A percentile compares a stretch with the other conserved stretches of the same genome.
Evolutionary conservation across 2,888 invertebrate species (phyloP).

Genomic region (Coronaproctus castanopsis): DNA sequence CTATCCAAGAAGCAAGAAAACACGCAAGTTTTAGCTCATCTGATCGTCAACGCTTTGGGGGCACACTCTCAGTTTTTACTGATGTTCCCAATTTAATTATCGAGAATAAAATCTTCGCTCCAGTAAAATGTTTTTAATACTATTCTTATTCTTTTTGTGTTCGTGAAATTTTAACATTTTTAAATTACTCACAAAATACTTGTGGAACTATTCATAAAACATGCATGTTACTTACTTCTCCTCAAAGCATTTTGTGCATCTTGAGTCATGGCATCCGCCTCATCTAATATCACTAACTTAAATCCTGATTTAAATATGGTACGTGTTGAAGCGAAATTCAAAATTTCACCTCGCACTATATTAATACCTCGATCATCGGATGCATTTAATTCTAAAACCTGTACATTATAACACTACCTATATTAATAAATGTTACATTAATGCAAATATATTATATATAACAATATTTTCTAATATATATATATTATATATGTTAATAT

Average conservation of each 20-base stretch:
- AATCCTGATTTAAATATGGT: constrained; percentile 85
- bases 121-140: too few species aligned
- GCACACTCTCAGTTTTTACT: too few species aligned
- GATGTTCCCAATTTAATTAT: too few species aligned
- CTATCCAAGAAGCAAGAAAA: too few species aligned
- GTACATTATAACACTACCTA: constrained; percentile 14
- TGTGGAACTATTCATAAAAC: too few species aligned
- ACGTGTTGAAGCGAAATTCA: constrained; percentile 90
- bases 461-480: background rate
- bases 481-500: background rate
- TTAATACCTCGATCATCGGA: constrained; percentile 96
- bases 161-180: too few species aligned
- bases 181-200: too few species aligned
- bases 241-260: constrained; percentile 97
- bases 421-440: background rate
- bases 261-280: constrained; percentile 98
- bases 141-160: too few species aligned
- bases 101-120: too few species aligned
- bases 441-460: background rate
- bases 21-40: too few species aligned
- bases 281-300: constrained; percentile 90
- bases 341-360: constrained; percentile 78
- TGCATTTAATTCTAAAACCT: constrained; percentile 84
- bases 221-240: constrained; percentile 64
- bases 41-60: too few species aligned